Conservation (phyloP, 64 coral and sea anemone species). For the Dendrophyllia cribrosa region DNA sequence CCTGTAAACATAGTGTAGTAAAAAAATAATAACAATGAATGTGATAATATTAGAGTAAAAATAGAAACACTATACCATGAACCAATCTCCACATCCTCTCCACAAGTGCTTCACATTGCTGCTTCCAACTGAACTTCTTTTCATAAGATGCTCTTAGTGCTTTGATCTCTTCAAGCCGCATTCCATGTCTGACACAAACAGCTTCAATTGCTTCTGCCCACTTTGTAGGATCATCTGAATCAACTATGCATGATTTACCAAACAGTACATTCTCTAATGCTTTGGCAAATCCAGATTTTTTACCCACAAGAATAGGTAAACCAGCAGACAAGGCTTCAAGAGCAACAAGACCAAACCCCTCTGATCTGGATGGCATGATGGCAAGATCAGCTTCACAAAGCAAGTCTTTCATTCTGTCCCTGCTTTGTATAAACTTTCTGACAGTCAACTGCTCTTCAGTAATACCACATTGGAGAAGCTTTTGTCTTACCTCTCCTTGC, state of each 20-base stretch:
- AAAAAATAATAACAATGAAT: too few species aligned
- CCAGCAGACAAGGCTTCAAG: conserved; percentile 41
- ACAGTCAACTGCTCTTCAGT: not conserved
- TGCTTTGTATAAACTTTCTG: not conserved
- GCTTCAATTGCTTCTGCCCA: conserved; percentile 4
- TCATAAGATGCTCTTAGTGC: not conserved
- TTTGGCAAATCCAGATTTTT: not conserved
- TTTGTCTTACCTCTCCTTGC: not conserved
- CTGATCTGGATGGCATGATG: not conserved
- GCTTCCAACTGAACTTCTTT: not conserved
- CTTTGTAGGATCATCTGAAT: not conserved
- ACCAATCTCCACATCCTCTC: not conserved
- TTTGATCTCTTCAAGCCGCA: not conserved
- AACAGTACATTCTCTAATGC: not conserved
- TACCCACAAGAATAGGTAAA: not conserved
- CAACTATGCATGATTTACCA: not conserved
- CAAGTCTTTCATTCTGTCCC: not conserved
- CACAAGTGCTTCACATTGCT: not conserved
- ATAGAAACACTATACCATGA: not conserved
- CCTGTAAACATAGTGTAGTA: too few species aligned
- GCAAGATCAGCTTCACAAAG: conserved; percentile 13
- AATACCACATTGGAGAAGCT: not conserved
- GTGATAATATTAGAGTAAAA: too few species aligned
- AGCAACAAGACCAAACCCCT: conserved; percentile 18
- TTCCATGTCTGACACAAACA: not conserved